phyloP scores from a whole-genome alignment of 2,113 vertebrate genomes.

The Redunca redunca region DNA sequence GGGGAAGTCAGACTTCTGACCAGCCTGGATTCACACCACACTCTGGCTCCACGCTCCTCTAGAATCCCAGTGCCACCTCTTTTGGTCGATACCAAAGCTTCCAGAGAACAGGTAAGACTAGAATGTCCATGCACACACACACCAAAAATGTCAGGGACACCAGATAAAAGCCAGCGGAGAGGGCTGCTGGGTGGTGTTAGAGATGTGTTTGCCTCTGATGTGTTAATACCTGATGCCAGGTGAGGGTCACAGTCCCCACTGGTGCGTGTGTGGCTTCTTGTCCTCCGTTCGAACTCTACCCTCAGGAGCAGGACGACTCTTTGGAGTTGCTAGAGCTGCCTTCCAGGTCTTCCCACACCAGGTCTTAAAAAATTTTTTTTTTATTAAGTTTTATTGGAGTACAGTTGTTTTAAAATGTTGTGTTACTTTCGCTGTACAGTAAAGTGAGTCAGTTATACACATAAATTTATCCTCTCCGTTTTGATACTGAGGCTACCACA shows the following conservation, averaged over 20 bases:
- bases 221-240: accelerated
- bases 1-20: background rate
- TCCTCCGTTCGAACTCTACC: accelerated
- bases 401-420: background rate
- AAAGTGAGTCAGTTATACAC: background rate
- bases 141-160: accelerated
- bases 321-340: background rate
- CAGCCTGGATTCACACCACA: accelerated
- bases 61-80: background rate
- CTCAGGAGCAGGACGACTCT: background rate
- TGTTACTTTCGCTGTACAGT: background rate
- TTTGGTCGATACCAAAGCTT: accelerated
- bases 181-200: background rate
- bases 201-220: background rate
- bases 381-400: background rate
- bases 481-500: background rate
- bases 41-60: accelerated
- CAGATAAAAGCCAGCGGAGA: background rate
- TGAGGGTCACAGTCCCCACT: accelerated
- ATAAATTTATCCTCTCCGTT: background rate
- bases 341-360: accelerated
- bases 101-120: background rate
- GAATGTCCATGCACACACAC: accelerated
- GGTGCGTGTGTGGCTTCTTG: accelerated
- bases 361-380: background rate